A percentile compares a stretch with the other conserved stretches of the same genome.
These are phyloP conservation scores for Tenrec ecaudatus DNA, from an alignment of 2,113 vertebrate genomes.

Conservation along the genomic window DNA sequence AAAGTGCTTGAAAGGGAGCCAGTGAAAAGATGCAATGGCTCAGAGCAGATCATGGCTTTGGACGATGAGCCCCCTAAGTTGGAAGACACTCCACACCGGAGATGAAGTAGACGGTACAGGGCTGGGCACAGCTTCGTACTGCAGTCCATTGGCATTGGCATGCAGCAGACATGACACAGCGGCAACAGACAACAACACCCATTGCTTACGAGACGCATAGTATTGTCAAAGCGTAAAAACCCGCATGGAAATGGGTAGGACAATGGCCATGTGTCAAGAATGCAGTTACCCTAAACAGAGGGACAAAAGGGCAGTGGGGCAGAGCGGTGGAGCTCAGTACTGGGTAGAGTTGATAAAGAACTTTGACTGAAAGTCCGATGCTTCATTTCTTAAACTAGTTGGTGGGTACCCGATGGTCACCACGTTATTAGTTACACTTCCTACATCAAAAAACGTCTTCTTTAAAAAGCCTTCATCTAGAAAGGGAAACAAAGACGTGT, in stretches of 20 bases:
- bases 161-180: background rate
- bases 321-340: background rate
- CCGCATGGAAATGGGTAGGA: background rate
- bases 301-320: background rate
- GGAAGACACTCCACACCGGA: background rate
- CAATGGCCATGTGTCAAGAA: background rate
- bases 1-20: background rate
- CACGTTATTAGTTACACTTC: background rate
- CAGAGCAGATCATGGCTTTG: too few species aligned
- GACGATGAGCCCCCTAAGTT: background rate
- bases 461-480: background rate
- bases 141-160: background rate
- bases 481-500: slow-evolving; percentile 4
- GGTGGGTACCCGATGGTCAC: background rate
- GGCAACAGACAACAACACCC: background rate
- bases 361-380: background rate
- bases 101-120: background rate
- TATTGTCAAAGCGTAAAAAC: background rate
- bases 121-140: background rate
- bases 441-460: slow-evolving; percentile 30
- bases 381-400: background rate
- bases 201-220: background rate
- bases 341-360: background rate
- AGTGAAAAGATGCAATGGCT: background rate
- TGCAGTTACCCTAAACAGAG: background rate